Evolutionary conservation across 2,113 vertebrate species (phyloP), one percentile per base, ranked within the genome.

Genomic region (Fregata magnificens): DNA sequence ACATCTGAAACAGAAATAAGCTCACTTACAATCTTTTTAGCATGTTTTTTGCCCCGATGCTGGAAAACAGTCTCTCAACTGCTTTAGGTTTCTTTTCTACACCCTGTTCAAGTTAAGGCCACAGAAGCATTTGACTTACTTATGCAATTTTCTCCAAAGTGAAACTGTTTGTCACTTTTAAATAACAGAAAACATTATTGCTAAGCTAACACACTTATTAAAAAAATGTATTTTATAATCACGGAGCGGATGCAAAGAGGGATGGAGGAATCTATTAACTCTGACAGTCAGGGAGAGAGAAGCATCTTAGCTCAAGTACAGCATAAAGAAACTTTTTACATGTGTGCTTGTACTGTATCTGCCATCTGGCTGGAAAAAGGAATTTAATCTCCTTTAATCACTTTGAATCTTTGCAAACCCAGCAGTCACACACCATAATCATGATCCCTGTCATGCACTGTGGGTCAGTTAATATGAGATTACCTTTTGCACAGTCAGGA

Each of bases 401-500:
- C 78, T 88, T 42, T 29, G 91, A 94, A 79, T 93, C 76, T 93
- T 73, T 82, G 85, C 95, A 94, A 93, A 61, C 78, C 77, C 81
- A 94, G 83, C 55, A 91, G 70, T 72, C 74, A 93, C 78, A 80
- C 82, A 79, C 24, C 26, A 50, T 50, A 74, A 65, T 44, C 65
- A 61, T 0, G 24, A 85, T 29, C 59, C 65, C 40, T 58, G 84
- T 74, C 91, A 91, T 19, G 70, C 79, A 66, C 70, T 4, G 9
- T 19, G 65, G 77, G 77, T 72, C 82, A 81, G 67, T 66, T 90
- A 92, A 73, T 38, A 81, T 4, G 49, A 84, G 77, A 95, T 97
- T 98, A 99, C 99, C 99, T 99, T 99, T 99, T 92, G 99, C 99
- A 96, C 99, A 99, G 94, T 99, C 99, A 18, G 99, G 99, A 76